A percentile compares a stretch with the other conserved stretches of the same genome.
Conservation (phyloP, 30 jellyfish, hydroid and myxozoan species). For the Turritopsis rubra region DNA sequence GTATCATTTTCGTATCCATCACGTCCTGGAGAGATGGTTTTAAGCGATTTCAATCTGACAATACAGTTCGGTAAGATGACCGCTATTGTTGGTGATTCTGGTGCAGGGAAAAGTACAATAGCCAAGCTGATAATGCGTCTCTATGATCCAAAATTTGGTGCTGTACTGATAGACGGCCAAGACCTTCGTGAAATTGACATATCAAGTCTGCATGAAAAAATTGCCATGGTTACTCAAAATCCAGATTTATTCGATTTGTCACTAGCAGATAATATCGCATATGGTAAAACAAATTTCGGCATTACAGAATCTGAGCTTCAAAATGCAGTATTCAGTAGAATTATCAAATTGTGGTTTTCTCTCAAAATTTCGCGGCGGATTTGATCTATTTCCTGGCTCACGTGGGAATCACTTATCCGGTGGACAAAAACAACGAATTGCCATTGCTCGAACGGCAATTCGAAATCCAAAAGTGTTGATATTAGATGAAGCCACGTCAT, state of each 20-base stretch:
- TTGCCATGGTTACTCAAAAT: conserved; percentile 68
- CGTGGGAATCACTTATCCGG: conserved; percentile 70
- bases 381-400: conserved; percentile 60
- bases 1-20: conserved; percentile 64
- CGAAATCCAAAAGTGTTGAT: conserved; percentile 59
- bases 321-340: conserved; percentile 44
- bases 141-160: conserved; percentile 52
- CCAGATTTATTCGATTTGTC: conserved; percentile 60
- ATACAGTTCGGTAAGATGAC: conserved; percentile 49
- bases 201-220: conserved; percentile 28
- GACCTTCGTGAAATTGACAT: conserved; percentile 42
- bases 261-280: conserved; percentile 42
- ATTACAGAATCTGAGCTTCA: conserved; percentile 4
- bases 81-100: conserved; percentile 86
- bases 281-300: conserved; percentile 27
- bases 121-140: conserved; percentile 58
- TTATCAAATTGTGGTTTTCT: conserved; percentile 43
- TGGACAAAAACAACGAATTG: conserved; percentile 77
- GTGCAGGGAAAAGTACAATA: conserved; percentile 67
- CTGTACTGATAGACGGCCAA: conserved; percentile 39
- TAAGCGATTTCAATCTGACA: conserved; percentile 28
- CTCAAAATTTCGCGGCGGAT: conserved; percentile 54
- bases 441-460: conserved; percentile 69
- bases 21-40: conserved; percentile 50
- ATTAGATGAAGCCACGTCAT: conserved; percentile 75